Percentiles rank a stretch among this genome's conserved stretches.
Conservation (phyloP, 2,888 invertebrate genomes). For the Synanthedon andrenaeformis region DNA sequence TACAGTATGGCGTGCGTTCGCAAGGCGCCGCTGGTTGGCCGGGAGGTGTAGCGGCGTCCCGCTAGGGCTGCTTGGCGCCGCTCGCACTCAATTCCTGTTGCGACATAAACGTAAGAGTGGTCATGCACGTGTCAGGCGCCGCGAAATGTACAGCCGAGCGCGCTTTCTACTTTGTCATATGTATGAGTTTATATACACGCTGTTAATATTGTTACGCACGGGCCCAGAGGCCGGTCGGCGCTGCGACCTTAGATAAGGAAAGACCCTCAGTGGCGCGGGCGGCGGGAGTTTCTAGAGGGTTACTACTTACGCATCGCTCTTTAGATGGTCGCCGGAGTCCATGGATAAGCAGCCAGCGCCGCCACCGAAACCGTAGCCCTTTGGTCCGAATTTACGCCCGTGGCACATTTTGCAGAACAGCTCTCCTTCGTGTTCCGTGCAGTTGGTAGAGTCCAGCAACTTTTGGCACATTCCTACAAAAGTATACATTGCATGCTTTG, state of each 20-base stretch:
- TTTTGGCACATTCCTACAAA: conserved; percentile 92
- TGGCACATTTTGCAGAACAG: conserved; percentile 98
- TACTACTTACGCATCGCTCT: conserved; percentile 80
- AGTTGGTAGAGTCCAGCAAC: conserved; percentile 98
- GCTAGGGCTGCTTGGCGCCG: conserved; percentile 58
- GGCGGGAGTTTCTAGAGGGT: conserved; percentile 51
- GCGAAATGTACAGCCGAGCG: conserved; percentile 69
- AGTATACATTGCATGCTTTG: not conserved
- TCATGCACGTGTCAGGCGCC: conserved; percentile 68
- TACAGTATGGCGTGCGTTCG: conserved; percentile 60
- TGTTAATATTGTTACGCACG: conserved; percentile 69
- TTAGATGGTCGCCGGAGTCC: conserved; percentile 93
- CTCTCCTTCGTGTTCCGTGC: conserved; percentile 96
- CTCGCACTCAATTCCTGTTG: conserved; percentile 66
- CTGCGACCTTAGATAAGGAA: conserved; percentile 68
- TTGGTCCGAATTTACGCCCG: conserved; percentile 97
- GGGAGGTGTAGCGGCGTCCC: conserved; percentile 58
- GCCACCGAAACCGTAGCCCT: conserved; percentile 98
- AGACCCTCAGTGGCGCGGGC: conserved; percentile 69
- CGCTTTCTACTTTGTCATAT: conserved; percentile 45
- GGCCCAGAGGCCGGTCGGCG: conserved; percentile 58
- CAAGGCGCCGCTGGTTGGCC: conserved; percentile 61
- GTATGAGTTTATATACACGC: conserved; percentile 67
- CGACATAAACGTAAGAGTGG: conserved; percentile 69
- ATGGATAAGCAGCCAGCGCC: conserved; percentile 97